Base-by-base conservation (phyloP, 2,888 invertebrate genomes). In the Ochropleura leucogaster region DNA sequence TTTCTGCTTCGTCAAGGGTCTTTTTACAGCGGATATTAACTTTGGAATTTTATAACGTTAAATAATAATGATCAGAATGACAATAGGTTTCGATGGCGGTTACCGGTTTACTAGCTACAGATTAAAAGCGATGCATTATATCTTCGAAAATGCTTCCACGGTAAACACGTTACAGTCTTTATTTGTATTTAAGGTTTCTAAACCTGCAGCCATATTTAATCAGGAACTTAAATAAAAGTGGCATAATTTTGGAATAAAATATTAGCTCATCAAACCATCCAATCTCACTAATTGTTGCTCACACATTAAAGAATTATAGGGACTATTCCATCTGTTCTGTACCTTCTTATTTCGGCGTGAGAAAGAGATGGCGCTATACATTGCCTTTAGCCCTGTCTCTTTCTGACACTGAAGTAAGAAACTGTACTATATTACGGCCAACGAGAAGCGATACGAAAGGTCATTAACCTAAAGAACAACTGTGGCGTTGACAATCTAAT, bases 141-240 rank as follows among this genome's bases (percentile, higher is more conserved):
- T 18, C 10, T 6, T 20, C 10, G 30, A 57, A 3, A n/a, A 18
- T 7, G 18, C 10, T 7, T 42, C 40, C 18, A 73, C 30, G 30
- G 46, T 57, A 3, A 3, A 30, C 7, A 20, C 3, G 0, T 6
- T 9, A 44, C 12, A 14, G 0, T 44, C 0, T 46, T 59, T n/a
- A 9, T 64, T 30, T 14, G 4, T 30, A 18, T 57, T 20, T 57
- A 44, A 8, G 8, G 16, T 10, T 0, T 20, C 16, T 20, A 0
- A 69, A 82, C 53, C 40, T 46, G 44, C n/a, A n/a, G 69, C 59
- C 30, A 59, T 57, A 67, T 30, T 12, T 51, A 68, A 67, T 20
- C 18, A 70, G 64, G 72, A 73, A 78, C 83, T 51, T 64, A 78
- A 62, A 82, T 55, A 47, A 63, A 63, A 73, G 66, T 65, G 68